Conservation (phyloP, 1,140 invertebrate species). For the Drosophila hydei region DNA sequence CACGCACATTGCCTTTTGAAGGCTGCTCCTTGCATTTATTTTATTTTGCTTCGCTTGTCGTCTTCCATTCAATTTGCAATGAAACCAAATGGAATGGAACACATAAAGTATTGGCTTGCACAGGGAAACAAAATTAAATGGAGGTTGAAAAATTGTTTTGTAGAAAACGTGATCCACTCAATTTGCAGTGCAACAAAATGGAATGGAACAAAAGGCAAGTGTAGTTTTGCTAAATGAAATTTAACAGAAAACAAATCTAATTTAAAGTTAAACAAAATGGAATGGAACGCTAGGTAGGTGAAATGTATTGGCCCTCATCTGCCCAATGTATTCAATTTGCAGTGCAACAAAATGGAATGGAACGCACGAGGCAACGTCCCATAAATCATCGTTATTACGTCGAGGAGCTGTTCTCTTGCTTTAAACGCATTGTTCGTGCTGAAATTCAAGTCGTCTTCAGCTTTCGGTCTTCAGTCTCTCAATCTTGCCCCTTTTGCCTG, state of each 20-base stretch:
- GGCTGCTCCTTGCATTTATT: slow-evolving; percentile 49
- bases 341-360: slow-evolving; percentile 50
- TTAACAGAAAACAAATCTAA: too few relatives aligned
- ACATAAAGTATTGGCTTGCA: neutral
- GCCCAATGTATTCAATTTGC: slow-evolving; percentile 58
- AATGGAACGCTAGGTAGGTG: too few relatives aligned
- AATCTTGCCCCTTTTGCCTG: neutral
- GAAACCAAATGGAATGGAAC: slow-evolving; percentile 12
- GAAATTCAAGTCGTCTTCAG: slow-evolving; percentile 51
- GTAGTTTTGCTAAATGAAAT: too few relatives aligned
- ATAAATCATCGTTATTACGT: slow-evolving; percentile 63
- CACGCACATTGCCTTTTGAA: slow-evolving; percentile 71
- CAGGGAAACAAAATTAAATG: too few relatives aligned
- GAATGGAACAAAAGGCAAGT: too few relatives aligned
- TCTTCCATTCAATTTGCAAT: slow-evolving; percentile 25
- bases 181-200: neutral
- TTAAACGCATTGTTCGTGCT: slow-evolving; percentile 58
- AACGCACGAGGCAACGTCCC: slow-evolving; percentile 37
- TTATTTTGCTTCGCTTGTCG: slow-evolving; percentile 23
- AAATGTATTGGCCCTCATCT: neutral
- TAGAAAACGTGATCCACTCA: neutral
- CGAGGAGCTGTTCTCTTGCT: slow-evolving; percentile 25
- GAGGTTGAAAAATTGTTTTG: too few relatives aligned
- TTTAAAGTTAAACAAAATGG: too few relatives aligned
- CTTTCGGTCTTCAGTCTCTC: slow-evolving; percentile 2